Evolutionary conservation across 2,113 vertebrate genomes (phyloP).

Genomic region (Shinisaurus crocodilurus): DNA sequence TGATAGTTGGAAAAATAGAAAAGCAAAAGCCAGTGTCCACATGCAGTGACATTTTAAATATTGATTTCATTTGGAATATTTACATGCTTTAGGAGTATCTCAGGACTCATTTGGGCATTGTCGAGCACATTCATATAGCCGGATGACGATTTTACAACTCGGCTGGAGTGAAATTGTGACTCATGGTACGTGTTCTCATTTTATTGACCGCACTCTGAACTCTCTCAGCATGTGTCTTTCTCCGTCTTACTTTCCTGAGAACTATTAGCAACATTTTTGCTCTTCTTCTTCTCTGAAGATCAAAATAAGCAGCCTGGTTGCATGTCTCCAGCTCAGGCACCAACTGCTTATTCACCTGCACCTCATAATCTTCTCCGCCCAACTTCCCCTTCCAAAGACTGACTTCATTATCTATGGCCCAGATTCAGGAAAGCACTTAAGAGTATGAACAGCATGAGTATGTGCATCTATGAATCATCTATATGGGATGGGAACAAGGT

Average conservation of each 20-base stretch:
- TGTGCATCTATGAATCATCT: background rate
- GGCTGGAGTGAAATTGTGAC: conserved; percentile 49
- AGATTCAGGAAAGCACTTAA: conserved; percentile 42
- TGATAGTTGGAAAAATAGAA: background rate
- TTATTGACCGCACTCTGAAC: conserved; percentile 26
- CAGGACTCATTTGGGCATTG: conserved; percentile 36
- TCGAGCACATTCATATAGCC: conserved; percentile 51
- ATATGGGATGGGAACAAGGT: background rate
- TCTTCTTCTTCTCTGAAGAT: conserved; percentile 15
- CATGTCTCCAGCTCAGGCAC: background rate
- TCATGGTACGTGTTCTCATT: conserved; percentile 29
- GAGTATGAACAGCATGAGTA: background rate
- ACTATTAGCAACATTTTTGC: conserved; percentile 13
- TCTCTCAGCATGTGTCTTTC: background rate
- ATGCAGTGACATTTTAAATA: background rate
- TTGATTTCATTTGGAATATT: background rate
- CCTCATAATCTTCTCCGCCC: background rate
- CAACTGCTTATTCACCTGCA: background rate
- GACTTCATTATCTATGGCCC: background rate
- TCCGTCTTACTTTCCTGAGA: conserved; percentile 25
- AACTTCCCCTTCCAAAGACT: conserved; percentile 1
- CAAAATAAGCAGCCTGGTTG: background rate
- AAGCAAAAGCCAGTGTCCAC: background rate
- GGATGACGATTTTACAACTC: conserved; percentile 44
- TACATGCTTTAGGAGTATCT: conserved; percentile 53